phyloP scores from a whole-genome alignment of 2,888 invertebrate species.

The Coelopa pilipes region DNA sequence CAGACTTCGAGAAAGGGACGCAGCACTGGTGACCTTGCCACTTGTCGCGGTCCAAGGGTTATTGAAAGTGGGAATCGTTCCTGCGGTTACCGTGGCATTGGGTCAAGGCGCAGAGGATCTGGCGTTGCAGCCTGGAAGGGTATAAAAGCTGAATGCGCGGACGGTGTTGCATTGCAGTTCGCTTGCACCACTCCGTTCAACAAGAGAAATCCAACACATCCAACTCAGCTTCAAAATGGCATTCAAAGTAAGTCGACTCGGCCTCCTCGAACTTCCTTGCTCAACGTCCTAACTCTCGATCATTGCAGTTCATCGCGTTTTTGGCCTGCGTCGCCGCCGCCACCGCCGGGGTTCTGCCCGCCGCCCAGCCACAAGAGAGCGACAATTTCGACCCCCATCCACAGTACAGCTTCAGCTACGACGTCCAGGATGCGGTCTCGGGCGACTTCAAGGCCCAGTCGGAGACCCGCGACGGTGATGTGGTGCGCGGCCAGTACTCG shows the following conservation, averaged over 20 bases:
- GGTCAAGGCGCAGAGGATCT: slow-evolving; percentile 26
- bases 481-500: slow-evolving; percentile 69
- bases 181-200: slow-evolving; percentile 43
- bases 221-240: slow-evolving; percentile 49
- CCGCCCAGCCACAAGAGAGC: slow-evolving; percentile 40
- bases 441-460: slow-evolving; percentile 69
- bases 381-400: slow-evolving; percentile 61
- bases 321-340: slow-evolving; percentile 50
- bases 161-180: slow-evolving; percentile 45
- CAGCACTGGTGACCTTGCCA: slow-evolving; percentile 50
- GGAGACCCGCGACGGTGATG: slow-evolving; percentile 69
- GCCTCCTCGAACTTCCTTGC: neutral
- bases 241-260: slow-evolving; percentile 50
- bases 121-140: slow-evolving; percentile 7
- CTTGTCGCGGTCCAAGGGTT: slow-evolving; percentile 24
- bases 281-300: slow-evolving; percentile 29
- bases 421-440: slow-evolving; percentile 67
- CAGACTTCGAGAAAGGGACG: slow-evolving; percentile 25
- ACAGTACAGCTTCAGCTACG: slow-evolving; percentile 68
- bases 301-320: slow-evolving; percentile 48
- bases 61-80: neutral
- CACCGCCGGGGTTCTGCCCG: slow-evolving; percentile 53
- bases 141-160: slow-evolving; percentile 17
- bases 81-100: slow-evolving; percentile 23
- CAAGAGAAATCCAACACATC: slow-evolving; percentile 38